These are phyloP conservation scores for Sciurus niger DNA, from an alignment of 2,113 vertebrate genomes.

Conservation along the genomic window DNA sequence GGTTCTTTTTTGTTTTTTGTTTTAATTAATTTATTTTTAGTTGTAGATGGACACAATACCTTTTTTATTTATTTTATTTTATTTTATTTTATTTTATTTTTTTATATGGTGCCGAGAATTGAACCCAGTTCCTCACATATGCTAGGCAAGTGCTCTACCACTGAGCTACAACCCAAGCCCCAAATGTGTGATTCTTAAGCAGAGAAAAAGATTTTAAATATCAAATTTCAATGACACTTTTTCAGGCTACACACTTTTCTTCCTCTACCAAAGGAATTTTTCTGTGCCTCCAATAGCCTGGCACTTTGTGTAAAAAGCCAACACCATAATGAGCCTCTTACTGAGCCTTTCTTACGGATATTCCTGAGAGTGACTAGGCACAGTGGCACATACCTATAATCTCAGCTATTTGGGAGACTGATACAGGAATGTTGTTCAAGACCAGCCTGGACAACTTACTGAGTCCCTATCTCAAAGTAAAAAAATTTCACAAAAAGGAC, in stretches of 20 bases:
- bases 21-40: no score
- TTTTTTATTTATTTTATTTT: no score
- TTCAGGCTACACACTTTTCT: not conserved
- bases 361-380: not conserved
- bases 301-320: not conserved
- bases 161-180: not conserved
- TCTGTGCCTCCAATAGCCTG: not conserved
- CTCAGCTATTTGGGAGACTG: not conserved
- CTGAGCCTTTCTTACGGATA: not conserved
- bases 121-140: not conserved
- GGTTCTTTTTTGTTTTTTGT: no score
- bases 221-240: not conserved
- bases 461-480: not conserved
- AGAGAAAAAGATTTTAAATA: not conserved
- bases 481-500: not conserved
- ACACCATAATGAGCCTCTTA: not conserved
- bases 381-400: not conserved
- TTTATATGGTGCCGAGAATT: no score
- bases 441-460: not conserved
- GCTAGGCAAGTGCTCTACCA: not conserved
- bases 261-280: not conserved
- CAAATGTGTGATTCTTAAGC: constrained; percentile 31
- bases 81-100: no score
- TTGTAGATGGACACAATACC: no score
- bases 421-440: not conserved